Evolutionary conservation across 2,113 vertebrate species (phyloP), one percentile per base, ranked within the genome.

Genomic region (Lichenostomus cassidix): DNA sequence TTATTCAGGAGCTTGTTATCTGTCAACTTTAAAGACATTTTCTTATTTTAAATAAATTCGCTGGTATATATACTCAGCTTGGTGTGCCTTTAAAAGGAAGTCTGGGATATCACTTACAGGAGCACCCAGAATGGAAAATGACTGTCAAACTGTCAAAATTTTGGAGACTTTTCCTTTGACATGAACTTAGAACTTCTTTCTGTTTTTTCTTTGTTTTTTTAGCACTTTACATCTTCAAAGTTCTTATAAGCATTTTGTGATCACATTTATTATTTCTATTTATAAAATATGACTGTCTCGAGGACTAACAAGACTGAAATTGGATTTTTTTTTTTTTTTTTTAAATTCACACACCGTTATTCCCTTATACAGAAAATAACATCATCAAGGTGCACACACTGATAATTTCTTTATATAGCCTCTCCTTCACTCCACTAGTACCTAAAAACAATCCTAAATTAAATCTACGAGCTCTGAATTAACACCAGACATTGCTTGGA

Each of bases 251-350:
- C 11, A 76, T 84, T 95, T 94, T 83, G 53, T 84, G 63, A 92
- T 92, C 58, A 64, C 9, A 58, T 94, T 95, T 90, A 76, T 79
- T 82, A 82, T 82, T 94, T 89, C 69, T 92, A 60, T 92, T 95
- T 91, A 87, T 94, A 69, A 95, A 71, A 64, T 85, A 22, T 0
- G 0, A 64, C 92, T 69, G 46, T 76, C 75, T 93, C 0, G 0
- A 85, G 41, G 47, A 50, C 44, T 87, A 91, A 82, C 9, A 64
- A 64, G 83, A 60, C 60, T 56, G 69, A 84, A 70, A 87, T 11
- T 46, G 70, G 22, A 69, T 63, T 67, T 52, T 83, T 69, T 47
- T 47, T 81, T 27, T 63, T 67, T 52, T 83, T 69, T 47, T 47
- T 81, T 27, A 20, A 87, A 79, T 84, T 87, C 35, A 64, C 14